phyloP scores from a whole-genome alignment of 2,888 invertebrate genomes.

The Parascotia fuliginaria region DNA sequence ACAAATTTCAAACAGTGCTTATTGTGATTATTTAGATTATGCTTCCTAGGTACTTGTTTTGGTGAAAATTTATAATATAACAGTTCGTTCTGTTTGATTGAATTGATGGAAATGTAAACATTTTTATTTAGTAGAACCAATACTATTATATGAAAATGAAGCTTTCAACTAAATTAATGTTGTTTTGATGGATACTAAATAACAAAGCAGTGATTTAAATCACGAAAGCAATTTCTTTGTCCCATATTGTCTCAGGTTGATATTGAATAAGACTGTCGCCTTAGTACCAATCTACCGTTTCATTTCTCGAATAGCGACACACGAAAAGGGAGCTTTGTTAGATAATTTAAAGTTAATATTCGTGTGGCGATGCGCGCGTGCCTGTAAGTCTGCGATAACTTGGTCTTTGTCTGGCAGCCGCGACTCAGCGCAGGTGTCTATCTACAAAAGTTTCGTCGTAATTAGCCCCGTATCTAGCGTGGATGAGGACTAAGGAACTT shows the following conservation, averaged over 20 bases:
- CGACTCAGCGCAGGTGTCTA: constrained; percentile 83
- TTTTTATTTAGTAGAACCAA: constrained; percentile 30
- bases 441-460: constrained; percentile 83
- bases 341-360: constrained; percentile 60
- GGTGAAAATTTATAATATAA: too few relatives aligned
- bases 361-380: constrained; percentile 48
- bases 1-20: constrained; percentile 65
- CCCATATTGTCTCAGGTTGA: constrained; percentile 63
- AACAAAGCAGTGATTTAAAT: constrained; percentile 53
- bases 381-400: constrained; percentile 82
- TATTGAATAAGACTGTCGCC: constrained; percentile 68
- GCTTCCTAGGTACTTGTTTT: constrained; percentile 47
- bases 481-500: constrained; percentile 80
- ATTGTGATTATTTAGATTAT: constrained; percentile 61
- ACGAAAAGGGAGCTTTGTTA: constrained; percentile 54
- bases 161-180: constrained; percentile 52
- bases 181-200: constrained; percentile 51
- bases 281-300: constrained; percentile 64
- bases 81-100: too few relatives aligned
- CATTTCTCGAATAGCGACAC: constrained; percentile 40
- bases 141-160: constrained; percentile 35
- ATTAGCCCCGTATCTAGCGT: constrained; percentile 82
- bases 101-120: not conserved
- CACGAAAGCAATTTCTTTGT: constrained; percentile 58
- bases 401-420: constrained; percentile 80